Evolutionary conservation across 2,888 invertebrate species (phyloP), one percentile per base, ranked within the genome.

Genomic region (Dysmachus trigonus): DNA sequence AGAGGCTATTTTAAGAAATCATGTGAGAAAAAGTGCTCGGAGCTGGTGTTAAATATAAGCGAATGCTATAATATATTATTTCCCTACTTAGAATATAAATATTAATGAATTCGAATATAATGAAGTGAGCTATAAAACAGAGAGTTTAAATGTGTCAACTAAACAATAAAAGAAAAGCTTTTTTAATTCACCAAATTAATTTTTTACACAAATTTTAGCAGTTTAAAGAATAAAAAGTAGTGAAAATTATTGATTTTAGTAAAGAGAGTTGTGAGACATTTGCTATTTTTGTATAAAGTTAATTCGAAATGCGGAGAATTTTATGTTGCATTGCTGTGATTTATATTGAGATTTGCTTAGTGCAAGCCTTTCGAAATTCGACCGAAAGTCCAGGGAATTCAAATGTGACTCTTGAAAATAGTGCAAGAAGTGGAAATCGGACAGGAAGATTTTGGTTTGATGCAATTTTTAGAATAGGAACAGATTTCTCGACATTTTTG

Each of bases 401-500:
- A 41, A 83, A 38, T 83, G 22, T 27, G 72, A 30, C 38, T 72
- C 27, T 41, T 22, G n/a, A 33, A 62, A 62, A 10, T 62, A 27
- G 62, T 62, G 62, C 27, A 10, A 27, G 1, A 2, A 83, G 22
- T 72, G 41, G 72, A 38, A 94, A 94, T 90, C 93, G 95, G 89
- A 93, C 94, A 7, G 94, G 94, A 88, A 93, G 94, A 90, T 95
- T 96, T 91, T 92, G 96, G 86, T 96, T 96, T 90, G 96, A 96
- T 90, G 94, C 95, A 35, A 93, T 96, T 87, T 95, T 96, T 90
- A 95, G 95, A 13, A 92, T 95, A 88, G 95, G 95, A 89, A 93
- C 85, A 88, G 93, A 91, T 31, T 89, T 92, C 81, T 90, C 90
- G 47, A 91, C 90, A 88, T 91, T 90, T 35, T 92, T 92, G 53